Evolutionary conservation across 2,113 vertebrate genomes (phyloP), one percentile per base, ranked within the genome.

Genomic region (Lagopus leucura): DNA sequence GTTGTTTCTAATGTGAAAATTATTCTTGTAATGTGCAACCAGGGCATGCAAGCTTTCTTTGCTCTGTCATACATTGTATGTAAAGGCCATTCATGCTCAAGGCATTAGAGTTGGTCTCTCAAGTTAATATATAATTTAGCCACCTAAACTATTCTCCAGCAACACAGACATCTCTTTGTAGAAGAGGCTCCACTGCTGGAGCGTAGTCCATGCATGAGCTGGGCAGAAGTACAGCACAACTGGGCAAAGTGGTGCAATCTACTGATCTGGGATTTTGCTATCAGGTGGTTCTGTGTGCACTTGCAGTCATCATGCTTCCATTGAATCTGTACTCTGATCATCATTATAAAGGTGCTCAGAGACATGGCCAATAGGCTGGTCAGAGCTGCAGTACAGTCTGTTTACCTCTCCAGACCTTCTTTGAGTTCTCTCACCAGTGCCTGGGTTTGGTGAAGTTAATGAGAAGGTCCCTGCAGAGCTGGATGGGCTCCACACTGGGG

Each of bases 401-500:
- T 22, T 34, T 79, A 32, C 43, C 5, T 72, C 57, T 52, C 42
- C 22, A 63, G 27, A 7, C 5, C 36, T 34, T 57, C 42, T 67
- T 71, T 10, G 4, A 25, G 18, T 18, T 10, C 36, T 28, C 34
- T 52, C 13, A 4, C 2, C 13, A 30, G 75, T 4, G 3, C 48
- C 66, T 6, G 1, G 2, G 21, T 28, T 52, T 20, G 11, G 25
- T 47, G 74, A 63, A 80, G 40, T 47, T 72, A 32, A 10, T 0
- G 1, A 48, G 75, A 72, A 72, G 4, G 34, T 91, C 61, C 30
- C 63, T 2, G 0, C 36, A 48, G 47, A 40, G 22, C 13, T 30
- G 14, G 76, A 52, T 0, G 13, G 32, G 18, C 19, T 84, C 48
- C 8, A 2, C 0, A 0, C 40, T 48, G n/a, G 67, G 12, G 32